Conservation (phyloP, 2,113 vertebrate genomes). For the Xiphias gladius region DNA sequence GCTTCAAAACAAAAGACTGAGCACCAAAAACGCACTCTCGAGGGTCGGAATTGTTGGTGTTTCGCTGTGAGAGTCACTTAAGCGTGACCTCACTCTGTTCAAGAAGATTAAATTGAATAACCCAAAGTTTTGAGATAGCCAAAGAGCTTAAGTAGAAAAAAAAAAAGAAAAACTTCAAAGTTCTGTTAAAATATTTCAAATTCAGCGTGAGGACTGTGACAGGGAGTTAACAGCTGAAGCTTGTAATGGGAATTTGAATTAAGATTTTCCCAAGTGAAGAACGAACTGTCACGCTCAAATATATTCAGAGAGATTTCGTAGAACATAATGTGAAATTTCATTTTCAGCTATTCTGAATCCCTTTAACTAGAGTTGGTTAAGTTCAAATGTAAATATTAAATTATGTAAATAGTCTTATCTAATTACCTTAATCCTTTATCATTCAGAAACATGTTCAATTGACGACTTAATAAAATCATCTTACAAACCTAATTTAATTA, state of each 20-base stretch:
- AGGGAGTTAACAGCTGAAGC: neutral
- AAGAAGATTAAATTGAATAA: too few species aligned
- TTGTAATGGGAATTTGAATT: neutral
- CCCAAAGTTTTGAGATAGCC: neutral
- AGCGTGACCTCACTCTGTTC: neutral
- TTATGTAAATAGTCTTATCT: neutral
- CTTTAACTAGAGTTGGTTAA: neutral
- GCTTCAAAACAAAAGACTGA: constrained; percentile 53
- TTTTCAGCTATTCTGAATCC: neutral
- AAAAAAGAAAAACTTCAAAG: neutral
- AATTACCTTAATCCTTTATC: too few species aligned
- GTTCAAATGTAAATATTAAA: neutral
- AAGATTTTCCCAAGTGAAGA: too few species aligned
- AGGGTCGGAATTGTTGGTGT: neutral
- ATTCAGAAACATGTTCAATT: neutral
- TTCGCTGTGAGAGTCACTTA: too few species aligned
- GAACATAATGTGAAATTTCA: neutral
- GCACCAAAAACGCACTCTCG: too few species aligned
- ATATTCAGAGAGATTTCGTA: neutral
- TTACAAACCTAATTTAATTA: neutral
- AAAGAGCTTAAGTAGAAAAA: neutral
- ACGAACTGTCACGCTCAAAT: too few species aligned
- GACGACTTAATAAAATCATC: neutral
- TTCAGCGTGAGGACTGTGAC: neutral
- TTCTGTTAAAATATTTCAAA: too few species aligned